Conservation (phyloP, 2,888 invertebrate species). For the Ophion costatus region DNA sequence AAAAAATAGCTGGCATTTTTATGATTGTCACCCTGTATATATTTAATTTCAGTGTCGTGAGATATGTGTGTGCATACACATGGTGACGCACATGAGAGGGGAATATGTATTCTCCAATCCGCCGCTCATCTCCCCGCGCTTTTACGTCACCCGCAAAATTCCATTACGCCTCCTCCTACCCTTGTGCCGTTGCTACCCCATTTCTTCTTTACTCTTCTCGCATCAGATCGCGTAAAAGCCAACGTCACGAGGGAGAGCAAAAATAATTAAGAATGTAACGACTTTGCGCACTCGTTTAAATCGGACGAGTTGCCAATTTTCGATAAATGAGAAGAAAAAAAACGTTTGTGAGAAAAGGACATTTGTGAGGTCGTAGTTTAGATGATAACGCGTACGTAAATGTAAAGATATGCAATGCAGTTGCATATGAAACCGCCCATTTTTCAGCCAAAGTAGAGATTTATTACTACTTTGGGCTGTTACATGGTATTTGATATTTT, state of each 20-base stretch:
- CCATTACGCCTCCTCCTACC: conserved; percentile 54
- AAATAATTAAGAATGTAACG: conserved; percentile 61
- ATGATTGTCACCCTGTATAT: no score
- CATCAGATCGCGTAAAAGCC: conserved; percentile 53
- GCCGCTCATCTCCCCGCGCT: conserved; percentile 15
- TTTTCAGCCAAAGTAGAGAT: no score
- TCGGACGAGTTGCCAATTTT: conserved; percentile 32
- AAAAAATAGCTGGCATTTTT: background rate
- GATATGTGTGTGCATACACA: no score
- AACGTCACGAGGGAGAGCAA: conserved; percentile 46
- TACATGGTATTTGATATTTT: no score
- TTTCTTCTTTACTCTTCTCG: conserved; percentile 35
- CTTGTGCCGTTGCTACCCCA: background rate
- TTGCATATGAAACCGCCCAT: no score
- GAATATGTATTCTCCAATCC: conserved; percentile 22
- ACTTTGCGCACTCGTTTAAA: conserved; percentile 32
- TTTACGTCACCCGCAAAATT: conserved; percentile 47
- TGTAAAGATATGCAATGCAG: no score
- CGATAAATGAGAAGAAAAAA: conserved; percentile 19
- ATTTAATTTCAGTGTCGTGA: no score
- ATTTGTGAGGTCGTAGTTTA: background rate
- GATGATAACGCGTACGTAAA: no score
- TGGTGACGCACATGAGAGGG: no score
- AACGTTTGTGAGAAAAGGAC: background rate
- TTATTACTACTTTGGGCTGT: no score